Base-by-base conservation (phyloP, 1,140 invertebrate genomes). In the Orius laevigatus region DNA sequence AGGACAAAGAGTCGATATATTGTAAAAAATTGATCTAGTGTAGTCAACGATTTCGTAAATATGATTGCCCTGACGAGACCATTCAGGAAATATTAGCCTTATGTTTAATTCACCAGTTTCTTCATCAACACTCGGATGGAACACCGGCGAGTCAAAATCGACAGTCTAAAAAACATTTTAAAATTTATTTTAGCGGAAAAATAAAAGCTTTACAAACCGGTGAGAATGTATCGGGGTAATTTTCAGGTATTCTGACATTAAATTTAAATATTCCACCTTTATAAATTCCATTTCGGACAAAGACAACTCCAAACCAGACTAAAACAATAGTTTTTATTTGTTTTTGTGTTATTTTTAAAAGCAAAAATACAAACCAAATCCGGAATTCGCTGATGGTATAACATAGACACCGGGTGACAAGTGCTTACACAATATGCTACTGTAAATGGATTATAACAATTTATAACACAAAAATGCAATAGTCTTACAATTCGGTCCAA, bases 291-390 rank as follows among this genome's bases (percentile, higher is more conserved):
- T 81, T 75, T 56, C 86, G 73, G 48, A 93, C 75, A 70, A 94
- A 95, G 58, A 93, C 74, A 11, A 94, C 81, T 52, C 90, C 91
- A 72, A 84, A 90, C 90, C 90, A 95, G 55, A 84, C 87, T 92
- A 62, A 52, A 73, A 74, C 52, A 54, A 57, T 55, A 58, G 63
- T 60, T 46, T 11, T 14, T 15, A 34, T 38, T 40, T 14, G 33
- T 3, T 9, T n/a, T 45, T 34, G 12, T 8, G 16, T 47, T 44
- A 10, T 4, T 36, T 32, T 31, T 39, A 51, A 44, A 25, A 36
- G n/a, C n/a, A 38, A 40, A 34, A 45, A 35, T 42, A 40, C 31
- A 9, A 25, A 49, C 45, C 31, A 16, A 52, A 12, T 46, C 46
- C 35, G 33, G 49, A 44, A 31, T 51, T 34, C 73, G 81, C 81